phyloP scores from a whole-genome alignment of 2,113 vertebrate species.

The human region DNA sequence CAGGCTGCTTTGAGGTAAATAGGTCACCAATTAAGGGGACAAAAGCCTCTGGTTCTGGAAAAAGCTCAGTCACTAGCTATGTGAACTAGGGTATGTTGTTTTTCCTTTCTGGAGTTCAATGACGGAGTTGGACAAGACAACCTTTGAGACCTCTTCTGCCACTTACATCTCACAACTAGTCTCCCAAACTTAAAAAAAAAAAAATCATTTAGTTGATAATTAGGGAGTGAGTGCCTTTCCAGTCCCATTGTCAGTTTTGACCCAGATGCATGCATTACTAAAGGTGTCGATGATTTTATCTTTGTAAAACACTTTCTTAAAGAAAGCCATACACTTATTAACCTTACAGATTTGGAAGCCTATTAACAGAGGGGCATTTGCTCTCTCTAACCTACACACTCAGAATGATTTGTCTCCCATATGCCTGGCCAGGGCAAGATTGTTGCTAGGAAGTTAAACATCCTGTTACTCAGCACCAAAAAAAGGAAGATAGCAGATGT shows the following conservation, averaged over 20 bases:
- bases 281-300: not conserved
- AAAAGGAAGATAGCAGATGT: not conserved
- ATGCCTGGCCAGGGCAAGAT: not conserved
- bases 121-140: not conserved
- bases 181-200: not conserved
- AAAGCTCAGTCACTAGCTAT: not conserved
- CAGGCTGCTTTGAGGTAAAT: not conserved
- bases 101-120: constrained; percentile 4
- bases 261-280: not conserved
- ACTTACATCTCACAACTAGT: not conserved
- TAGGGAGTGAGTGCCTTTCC: not conserved
- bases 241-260: not conserved
- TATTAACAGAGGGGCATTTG: not conserved
- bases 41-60: not conserved
- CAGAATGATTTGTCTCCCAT: not conserved
- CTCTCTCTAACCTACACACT: not conserved
- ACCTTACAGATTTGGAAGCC: not conserved
- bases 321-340: not conserved
- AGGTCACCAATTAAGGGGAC: not conserved
- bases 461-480: not conserved
- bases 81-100: not conserved
- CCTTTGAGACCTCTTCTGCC: not conserved
- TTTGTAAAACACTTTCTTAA: not conserved
- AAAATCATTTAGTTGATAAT: not conserved
- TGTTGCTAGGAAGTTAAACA: not conserved